These are phyloP conservation scores for Dryobota labecula DNA, from an alignment of 2,888 invertebrate species.

Conservation along the genomic window DNA sequence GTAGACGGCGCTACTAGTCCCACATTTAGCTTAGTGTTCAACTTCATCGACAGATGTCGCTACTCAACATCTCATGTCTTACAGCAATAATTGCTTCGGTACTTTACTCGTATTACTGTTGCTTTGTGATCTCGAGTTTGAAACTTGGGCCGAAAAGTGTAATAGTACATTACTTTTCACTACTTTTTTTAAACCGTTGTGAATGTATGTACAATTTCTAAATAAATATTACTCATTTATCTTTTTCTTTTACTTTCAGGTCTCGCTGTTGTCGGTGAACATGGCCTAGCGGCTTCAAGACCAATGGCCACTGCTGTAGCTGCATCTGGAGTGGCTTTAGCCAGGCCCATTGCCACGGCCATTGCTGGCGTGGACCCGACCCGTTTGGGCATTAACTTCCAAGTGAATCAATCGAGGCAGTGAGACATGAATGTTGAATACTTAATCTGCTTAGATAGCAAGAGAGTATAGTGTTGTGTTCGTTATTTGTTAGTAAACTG, in stretches of 20 bases:
- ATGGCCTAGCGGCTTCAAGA: slow-evolving; percentile 93
- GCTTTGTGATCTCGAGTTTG: not conserved
- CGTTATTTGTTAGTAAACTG: not conserved
- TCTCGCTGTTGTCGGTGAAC: slow-evolving; percentile 91
- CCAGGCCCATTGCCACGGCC: slow-evolving; percentile 93
- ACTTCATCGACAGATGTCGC: slow-evolving; percentile 33
- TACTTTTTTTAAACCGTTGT: not conserved
- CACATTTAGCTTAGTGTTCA: not conserved
- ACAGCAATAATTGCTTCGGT: not conserved
- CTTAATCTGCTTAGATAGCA: not conserved
- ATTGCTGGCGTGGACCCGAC: slow-evolving; percentile 92
- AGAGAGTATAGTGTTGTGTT: not conserved
- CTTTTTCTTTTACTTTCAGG: slow-evolving; percentile 83
- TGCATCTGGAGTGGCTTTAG: slow-evolving; percentile 92
- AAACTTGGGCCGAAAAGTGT: not conserved
- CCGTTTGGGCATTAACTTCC: slow-evolving; percentile 74
- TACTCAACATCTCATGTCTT: not conserved
- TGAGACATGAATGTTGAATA: not conserved
- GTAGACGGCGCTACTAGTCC: not conserved
- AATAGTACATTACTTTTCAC: not conserved
- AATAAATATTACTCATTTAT: not conserved
- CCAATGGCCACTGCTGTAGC: slow-evolving; percentile 94
- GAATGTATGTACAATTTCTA: not conserved
- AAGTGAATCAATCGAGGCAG: slow-evolving; percentile 68
- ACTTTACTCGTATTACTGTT: not conserved